phyloP scores from a whole-genome alignment of 64 coral and sea anemone species.

The Pocillopora verrucosa region DNA sequence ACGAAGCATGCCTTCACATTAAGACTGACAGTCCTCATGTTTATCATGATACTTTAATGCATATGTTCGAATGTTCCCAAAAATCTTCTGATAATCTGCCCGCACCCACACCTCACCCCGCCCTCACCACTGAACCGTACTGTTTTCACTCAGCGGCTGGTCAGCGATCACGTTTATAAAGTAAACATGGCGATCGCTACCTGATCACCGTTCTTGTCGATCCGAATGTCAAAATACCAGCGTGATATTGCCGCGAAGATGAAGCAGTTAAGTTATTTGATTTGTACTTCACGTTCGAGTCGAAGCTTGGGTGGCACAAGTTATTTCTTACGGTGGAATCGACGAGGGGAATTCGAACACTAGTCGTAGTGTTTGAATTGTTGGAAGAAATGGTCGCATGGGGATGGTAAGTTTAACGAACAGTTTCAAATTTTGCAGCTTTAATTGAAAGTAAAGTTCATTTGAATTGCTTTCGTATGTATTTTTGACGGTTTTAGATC shows the following conservation, averaged over 20 bases:
- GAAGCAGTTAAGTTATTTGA: not conserved
- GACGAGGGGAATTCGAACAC: constrained; percentile 6
- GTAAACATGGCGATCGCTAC: constrained; percentile 1
- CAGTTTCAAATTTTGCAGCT: no score
- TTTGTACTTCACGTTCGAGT: constrained; percentile 14
- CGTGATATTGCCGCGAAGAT: no score
- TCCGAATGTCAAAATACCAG: constrained; percentile 20
- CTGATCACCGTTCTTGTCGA: not conserved
- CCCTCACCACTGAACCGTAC: no score
- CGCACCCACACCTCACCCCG: no score
- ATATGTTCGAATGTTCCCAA: no score
- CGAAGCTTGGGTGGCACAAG: constrained; percentile 27
- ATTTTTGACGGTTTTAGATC: constrained; percentile 40
- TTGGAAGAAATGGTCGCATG: constrained; percentile 17
- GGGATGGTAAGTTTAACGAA: no score
- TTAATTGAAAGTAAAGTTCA: no score
- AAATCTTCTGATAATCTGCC: no score
- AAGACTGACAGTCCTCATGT: no score
- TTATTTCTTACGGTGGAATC: constrained; percentile 29
- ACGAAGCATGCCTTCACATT: no score
- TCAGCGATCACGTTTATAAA: constrained; percentile 3
- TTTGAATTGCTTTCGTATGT: constrained; percentile 1
- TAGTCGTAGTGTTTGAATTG: constrained; percentile 33
- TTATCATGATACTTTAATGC: no score
- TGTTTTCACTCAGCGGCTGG: constrained; percentile 9